Percentiles rank a stretch among this genome's conserved stretches.
These are phyloP conservation scores for Acanthiza pusilla DNA, from an alignment of 2,797 vertebrate species.

Conservation along the genomic window DNA sequence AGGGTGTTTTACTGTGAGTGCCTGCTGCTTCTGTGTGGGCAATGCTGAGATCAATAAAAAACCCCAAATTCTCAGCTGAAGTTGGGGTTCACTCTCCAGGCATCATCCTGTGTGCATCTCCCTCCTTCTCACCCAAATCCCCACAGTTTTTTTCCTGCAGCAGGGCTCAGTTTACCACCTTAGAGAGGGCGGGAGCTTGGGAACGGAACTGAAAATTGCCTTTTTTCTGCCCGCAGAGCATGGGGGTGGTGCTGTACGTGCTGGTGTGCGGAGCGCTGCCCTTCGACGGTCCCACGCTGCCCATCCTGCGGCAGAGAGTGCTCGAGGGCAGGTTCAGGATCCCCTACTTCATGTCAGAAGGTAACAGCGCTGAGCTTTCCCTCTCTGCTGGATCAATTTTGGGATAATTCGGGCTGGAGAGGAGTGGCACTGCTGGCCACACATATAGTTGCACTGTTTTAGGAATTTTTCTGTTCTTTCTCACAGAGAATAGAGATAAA, in stretches of 20 bases:
- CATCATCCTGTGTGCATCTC: not conserved
- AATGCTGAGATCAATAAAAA: not conserved
- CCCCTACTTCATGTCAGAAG: slow-evolving; percentile 99
- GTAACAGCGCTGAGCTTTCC: slow-evolving; percentile 61
- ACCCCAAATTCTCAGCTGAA: not conserved
- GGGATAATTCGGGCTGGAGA: not conserved
- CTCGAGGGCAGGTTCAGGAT: slow-evolving; percentile 98
- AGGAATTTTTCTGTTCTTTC: too few species aligned
- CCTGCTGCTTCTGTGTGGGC: not conserved
- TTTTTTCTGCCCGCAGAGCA: slow-evolving; percentile 79
- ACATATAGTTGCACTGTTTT: too few species aligned
- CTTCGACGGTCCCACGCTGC: slow-evolving; percentile 94
- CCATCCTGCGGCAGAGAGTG: slow-evolving; percentile 93
- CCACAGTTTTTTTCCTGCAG: not conserved
- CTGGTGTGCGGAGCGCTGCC: slow-evolving; percentile 95
- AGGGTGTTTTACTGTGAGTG: not conserved
- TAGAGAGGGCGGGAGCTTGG: not conserved
- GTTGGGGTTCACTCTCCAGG: not conserved
- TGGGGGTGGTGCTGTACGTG: slow-evolving; percentile 98
- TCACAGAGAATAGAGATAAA: too few species aligned
- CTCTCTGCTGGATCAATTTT: not conserved
- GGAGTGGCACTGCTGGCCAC: too few species aligned
- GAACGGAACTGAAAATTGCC: not conserved
- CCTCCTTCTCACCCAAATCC: not conserved
- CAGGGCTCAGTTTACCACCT: not conserved